These are phyloP conservation scores for Physeter macrocephalus DNA, from an alignment of 2,113 vertebrate species.

Conservation along the genomic window DNA sequence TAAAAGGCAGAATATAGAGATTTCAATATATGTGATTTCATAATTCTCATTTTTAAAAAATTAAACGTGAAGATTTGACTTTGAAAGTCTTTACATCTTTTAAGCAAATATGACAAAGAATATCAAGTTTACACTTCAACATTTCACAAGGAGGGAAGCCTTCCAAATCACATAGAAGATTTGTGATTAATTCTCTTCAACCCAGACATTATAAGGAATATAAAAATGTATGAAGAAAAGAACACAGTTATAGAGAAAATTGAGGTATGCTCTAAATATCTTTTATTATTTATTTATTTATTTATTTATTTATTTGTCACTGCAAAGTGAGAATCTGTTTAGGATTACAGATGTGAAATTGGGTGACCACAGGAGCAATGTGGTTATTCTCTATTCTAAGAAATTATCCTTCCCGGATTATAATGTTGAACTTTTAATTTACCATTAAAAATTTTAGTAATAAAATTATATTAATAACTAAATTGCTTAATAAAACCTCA, in stretches of 20 bases:
- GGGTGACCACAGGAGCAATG: not conserved
- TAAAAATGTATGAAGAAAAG: not conserved
- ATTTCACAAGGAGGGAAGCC: not conserved
- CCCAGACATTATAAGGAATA: not conserved
- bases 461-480: not conserved
- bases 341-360: not conserved
- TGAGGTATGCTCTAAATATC: not conserved
- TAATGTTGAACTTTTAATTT: not conserved
- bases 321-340: not conserved
- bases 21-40: not conserved
- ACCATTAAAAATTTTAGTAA: not conserved
- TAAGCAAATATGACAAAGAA: not conserved
- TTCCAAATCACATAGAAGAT: not conserved
- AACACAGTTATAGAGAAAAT: not conserved
- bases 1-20: not conserved
- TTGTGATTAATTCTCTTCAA: not conserved
- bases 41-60: not conserved
- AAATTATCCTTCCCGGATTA: not conserved
- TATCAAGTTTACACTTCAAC: not conserved
- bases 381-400: not conserved
- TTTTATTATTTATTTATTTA: not conserved
- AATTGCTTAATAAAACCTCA: not conserved
- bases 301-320: not conserved
- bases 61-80: not conserved
- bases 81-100: not conserved